phyloP scores from a whole-genome alignment of 2,888 invertebrate species.

The Andrena chrysosceles region DNA sequence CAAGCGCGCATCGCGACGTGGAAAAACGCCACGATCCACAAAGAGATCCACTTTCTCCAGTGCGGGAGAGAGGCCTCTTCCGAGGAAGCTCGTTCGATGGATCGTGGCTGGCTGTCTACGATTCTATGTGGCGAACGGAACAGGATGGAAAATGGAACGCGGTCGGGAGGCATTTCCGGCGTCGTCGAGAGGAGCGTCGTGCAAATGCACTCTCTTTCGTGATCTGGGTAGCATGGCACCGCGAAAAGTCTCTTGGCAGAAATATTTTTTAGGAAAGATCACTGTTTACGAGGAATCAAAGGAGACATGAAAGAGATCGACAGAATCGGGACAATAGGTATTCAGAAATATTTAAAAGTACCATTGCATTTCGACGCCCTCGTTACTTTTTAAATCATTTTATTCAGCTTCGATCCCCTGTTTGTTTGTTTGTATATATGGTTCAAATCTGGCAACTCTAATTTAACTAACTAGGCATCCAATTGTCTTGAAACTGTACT shows the following conservation, averaged over 20 bases:
- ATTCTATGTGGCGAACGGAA: constrained; percentile 5
- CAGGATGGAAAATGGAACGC: constrained; percentile 46
- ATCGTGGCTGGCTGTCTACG: background rate
- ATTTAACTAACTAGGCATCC: no score
- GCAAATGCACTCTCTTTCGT: constrained; percentile 27
- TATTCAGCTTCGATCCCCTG: no score
- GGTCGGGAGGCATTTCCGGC: constrained; percentile 38
- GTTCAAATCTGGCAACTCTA: no score
- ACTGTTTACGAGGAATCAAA: background rate
- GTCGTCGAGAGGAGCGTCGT: background rate
- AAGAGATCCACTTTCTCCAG: constrained; percentile 36
- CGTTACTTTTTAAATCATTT: background rate
- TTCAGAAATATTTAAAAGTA: background rate
- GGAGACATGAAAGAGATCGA: no score
- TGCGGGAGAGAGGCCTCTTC: constrained; percentile 3
- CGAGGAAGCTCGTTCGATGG: constrained; percentile 44
- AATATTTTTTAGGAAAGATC: constrained; percentile 1
- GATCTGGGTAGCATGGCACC: constrained; percentile 6
- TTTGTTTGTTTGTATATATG: no score
- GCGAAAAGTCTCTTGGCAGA: background rate
- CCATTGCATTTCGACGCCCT: background rate
- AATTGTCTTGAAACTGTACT: no score
- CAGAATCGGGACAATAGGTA: background rate
- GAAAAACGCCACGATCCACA: constrained; percentile 19
- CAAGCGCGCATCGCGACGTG: constrained; percentile 7